Evolutionary conservation across 2,113 vertebrate genomes (phyloP), one percentile per base, ranked within the genome.

Genomic region (Chunga burmeisteri): DNA sequence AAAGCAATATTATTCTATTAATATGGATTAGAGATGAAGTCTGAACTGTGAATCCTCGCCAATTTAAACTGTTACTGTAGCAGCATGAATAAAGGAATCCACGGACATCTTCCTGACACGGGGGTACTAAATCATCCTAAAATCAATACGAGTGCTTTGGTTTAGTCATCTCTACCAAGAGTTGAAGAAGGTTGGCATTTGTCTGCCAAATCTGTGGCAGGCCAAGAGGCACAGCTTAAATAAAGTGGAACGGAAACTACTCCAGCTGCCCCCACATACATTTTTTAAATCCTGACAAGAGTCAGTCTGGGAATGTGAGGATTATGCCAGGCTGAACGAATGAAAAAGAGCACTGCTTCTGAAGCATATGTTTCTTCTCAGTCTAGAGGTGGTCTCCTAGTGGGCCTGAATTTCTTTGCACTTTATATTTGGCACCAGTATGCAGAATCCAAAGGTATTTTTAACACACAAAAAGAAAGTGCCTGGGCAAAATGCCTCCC

Each of bases 341-440:
- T 67, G 75, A 59, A 91, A 94, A 85, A 94, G 80, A 96, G 59
- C n/a, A 65, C 38, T 86, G 58, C 88, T 93, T 96, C 88, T 92
- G 95, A 52, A 95, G 52, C 94, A 88, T 95, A 90, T 94, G 90
- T 86, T 97, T 96, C 88, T 61, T 92, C 79, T 95, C 95, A 95
- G 59, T 50, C 92, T 94, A 63, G 88, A 96, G 95, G 92, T 92
- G 92, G 67, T 94, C 94, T 95, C 68, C 59, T 78, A 20, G n/a
- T 47, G 82, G 79, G 92, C 67, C 93, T 86, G 79, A 92, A 92
- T 94, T 95, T 93, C 90, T 94, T 73, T 94, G 63, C 71, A 10
- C 59, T 93, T 88, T 62, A 16, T 78, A 18, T 90, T 92, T 96
- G 95, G 80, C 95, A 86, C 2, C 6, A 83, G 32, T 1, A 0